A percentile compares a stretch with the other conserved stretches of the same genome.
phyloP scores from a whole-genome alignment of 1,140 invertebrate species.

The Nasonia giraulti region DNA sequence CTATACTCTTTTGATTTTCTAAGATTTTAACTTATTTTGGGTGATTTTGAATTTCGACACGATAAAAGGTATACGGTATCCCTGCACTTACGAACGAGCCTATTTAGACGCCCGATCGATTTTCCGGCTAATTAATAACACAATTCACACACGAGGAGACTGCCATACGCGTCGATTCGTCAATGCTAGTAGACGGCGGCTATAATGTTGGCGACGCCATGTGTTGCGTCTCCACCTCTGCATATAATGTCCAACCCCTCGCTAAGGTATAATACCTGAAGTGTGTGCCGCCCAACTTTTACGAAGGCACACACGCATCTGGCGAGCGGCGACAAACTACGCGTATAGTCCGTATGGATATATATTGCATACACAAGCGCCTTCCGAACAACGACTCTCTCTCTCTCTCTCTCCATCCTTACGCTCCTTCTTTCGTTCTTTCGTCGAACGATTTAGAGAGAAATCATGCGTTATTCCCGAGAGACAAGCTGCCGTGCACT shows the following conservation, averaged over 20 bases:
- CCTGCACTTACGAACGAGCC: too few species aligned
- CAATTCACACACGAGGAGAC: too few species aligned
- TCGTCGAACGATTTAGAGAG: slow-evolving; percentile 55
- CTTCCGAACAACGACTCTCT: not conserved
- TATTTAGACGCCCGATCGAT: not conserved
- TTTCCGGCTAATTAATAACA: not conserved
- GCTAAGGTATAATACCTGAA: slow-evolving; percentile 65
- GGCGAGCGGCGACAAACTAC: slow-evolving; percentile 66
- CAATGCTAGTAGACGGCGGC: slow-evolving; percentile 30
- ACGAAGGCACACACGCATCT: slow-evolving; percentile 64
- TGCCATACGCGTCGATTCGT: not conserved
- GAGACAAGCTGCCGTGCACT: not conserved
- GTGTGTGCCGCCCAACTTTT: slow-evolving; percentile 51
- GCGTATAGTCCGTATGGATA: slow-evolving; percentile 44
- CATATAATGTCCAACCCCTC: slow-evolving; percentile 60
- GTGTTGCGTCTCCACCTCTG: slow-evolving; percentile 60
- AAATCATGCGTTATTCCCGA: slow-evolving; percentile 54
- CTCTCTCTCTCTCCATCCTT: not conserved
- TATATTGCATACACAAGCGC: slow-evolving; percentile 30
- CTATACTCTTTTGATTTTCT: too few species aligned
- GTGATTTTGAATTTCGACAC: too few species aligned
- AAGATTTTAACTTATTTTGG: too few species aligned
- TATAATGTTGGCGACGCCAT: slow-evolving; percentile 59
- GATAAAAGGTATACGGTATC: too few species aligned
- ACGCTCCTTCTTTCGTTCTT: slow-evolving; percentile 25